Percentiles rank a stretch among this genome's conserved stretches.
Evolutionary conservation across 2,113 vertebrate species (phyloP).

Genomic region (Lepisosteus oculatus): DNA sequence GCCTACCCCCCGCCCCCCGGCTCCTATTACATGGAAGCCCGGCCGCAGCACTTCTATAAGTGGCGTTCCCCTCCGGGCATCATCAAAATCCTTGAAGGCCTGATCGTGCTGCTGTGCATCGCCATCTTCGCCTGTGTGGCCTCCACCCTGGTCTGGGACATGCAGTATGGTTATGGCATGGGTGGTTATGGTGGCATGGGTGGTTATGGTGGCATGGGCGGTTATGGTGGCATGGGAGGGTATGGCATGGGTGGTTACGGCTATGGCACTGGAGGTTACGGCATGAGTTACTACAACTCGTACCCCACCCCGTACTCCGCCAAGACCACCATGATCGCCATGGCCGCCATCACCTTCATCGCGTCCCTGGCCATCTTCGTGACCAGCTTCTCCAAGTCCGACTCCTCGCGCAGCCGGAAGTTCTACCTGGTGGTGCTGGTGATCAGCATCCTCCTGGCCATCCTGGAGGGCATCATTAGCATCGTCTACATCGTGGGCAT

Average conservation of each 20-base stretch:
- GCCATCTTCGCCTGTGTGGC: conserved; percentile 79
- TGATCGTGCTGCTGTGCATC: conserved; percentile 63
- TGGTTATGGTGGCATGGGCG: conserved; percentile 35
- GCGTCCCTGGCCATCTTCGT: conserved; percentile 69
- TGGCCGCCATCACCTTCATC: conserved; percentile 74
- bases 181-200: neutral
- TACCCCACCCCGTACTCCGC: conserved; percentile 75
- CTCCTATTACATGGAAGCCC: conserved; percentile 61
- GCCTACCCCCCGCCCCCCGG: conserved; percentile 54
- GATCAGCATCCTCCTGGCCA: conserved; percentile 65
- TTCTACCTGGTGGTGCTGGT: conserved; percentile 76
- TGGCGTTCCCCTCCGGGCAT: conserved; percentile 78
- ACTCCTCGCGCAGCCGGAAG: conserved; percentile 55
- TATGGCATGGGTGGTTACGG: conserved; percentile 43
- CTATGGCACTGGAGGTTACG: conserved; percentile 53
- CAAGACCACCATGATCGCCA: conserved; percentile 79
- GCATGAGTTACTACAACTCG: conserved; percentile 54
- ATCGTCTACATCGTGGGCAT: conserved; percentile 83
- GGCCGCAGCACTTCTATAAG: conserved; percentile 72
- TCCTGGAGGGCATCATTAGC: conserved; percentile 77
- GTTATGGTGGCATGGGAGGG: conserved; percentile 30
- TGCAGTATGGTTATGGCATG: conserved; percentile 60
- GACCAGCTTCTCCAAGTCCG: conserved; percentile 64
- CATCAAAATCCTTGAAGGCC: conserved; percentile 62
- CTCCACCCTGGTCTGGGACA: conserved; percentile 82